A percentile compares a stretch with the other conserved stretches of the same genome.
Evolutionary conservation across 2,888 invertebrate genomes (phyloP).

Genomic region (Lysandra bellargus): DNA sequence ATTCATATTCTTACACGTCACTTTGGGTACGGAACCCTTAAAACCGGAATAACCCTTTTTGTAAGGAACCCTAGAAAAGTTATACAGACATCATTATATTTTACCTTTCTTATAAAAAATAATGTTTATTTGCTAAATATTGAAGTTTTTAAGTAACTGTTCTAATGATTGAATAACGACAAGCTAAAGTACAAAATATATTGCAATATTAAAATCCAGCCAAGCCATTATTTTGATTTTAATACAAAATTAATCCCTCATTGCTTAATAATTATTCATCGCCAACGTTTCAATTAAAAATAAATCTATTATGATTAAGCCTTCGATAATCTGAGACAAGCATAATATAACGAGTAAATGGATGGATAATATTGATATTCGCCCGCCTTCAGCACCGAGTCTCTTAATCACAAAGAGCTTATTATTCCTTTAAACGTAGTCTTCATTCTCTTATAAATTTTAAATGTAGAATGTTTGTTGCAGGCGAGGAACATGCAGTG

Average conservation of each 20-base stretch:
- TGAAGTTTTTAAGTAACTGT: not conserved
- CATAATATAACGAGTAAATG: slow-evolving; percentile 5
- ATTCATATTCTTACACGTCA: too few relatives aligned
- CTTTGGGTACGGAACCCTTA: too few relatives aligned
- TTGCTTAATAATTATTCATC: not conserved
- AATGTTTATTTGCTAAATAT: too few relatives aligned
- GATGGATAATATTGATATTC: slow-evolving; percentile 17
- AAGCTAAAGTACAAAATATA: not conserved
- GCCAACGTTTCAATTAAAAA: slow-evolving; percentile 9
- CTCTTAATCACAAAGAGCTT: slow-evolving; percentile 5
- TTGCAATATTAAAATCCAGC: not conserved
- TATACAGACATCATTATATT: too few relatives aligned
- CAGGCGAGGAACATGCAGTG: slow-evolving; percentile 72
- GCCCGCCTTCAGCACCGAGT: not conserved
- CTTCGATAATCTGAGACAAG: slow-evolving; percentile 15
- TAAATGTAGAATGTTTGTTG: slow-evolving; percentile 53
- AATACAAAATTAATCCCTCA: not conserved
- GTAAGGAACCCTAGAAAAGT: too few relatives aligned
- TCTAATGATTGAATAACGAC: not conserved
- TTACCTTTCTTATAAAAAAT: too few relatives aligned
- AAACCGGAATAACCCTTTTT: too few relatives aligned
- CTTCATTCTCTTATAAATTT: slow-evolving; percentile 20
- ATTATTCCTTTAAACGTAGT: not conserved
- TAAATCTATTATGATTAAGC: slow-evolving; percentile 17
- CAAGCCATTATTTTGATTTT: not conserved